Evolutionary conservation across 2,797 vertebrate genomes (phyloP), one percentile per base, ranked within the genome.

Genomic region (Thalassophryne amazonica): DNA sequence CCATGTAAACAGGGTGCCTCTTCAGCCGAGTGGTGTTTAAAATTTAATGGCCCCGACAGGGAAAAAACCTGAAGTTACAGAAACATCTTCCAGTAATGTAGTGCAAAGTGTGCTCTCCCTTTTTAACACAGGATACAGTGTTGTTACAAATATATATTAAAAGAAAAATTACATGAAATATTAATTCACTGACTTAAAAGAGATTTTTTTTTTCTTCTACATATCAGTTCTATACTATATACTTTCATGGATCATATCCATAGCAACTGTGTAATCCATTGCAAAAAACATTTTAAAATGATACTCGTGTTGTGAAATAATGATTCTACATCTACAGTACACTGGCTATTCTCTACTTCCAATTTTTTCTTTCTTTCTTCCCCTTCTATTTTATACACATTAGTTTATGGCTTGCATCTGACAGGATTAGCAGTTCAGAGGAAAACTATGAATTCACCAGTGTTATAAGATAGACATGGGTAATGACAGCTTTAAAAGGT

Each of bases 71-170:
- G 21, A 32, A 40, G 41, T 19, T 24, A 13, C 7, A 46, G 50
- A 59, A 17, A 47, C 48, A 42, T 64, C 6, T 36, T 62, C 60
- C 46, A 60, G 55, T 56, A 39, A 52, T 55, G 49, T 56, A 69
- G 73, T 76, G 74, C 69, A 77, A 83, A 69, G 32, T 65, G 53
- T 65, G 40, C 45, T 60, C n/a, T 69, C 37, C 60, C 68, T 17
- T 69, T 73, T 70, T 50, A 38, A 52, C 10, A 59, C 8, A 63
- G 52, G 6, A 54, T 72, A 70, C 65, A 79, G 69, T 76, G 72
- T 79, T 52, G 76, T 58, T 11, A 34, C 48, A 42, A 64, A 61
- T 64, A 28, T 46, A 21, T 20, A 39, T 40, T 32, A 40, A 9
- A 23, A 49, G 32, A 28, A 49, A 55, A 62, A 61, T 22, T 47